Conservation (phyloP, 2,888 invertebrate species). For the Eupithecia pulchellata region DNA sequence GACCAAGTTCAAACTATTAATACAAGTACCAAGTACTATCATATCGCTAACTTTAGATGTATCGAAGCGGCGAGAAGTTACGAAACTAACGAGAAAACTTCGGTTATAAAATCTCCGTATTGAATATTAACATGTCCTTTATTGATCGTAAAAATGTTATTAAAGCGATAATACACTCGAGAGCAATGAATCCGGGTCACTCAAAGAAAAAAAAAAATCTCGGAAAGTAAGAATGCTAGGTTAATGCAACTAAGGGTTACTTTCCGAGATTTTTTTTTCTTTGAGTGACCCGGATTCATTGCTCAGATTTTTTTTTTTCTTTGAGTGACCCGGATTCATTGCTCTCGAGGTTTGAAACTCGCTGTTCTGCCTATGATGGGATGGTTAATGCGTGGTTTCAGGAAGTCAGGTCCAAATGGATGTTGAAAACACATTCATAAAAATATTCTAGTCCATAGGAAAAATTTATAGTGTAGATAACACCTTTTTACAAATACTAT, state of each 20-base stretch:
- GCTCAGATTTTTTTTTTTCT: too few species aligned
- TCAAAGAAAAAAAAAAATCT: too few species aligned
- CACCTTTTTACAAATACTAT: too few species aligned
- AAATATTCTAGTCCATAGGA: neutral
- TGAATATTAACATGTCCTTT: constrained; percentile 78
- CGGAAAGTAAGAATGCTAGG: too few species aligned
- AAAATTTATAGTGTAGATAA: too few species aligned
- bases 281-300: too few species aligned
- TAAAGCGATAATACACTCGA: constrained; percentile 65
- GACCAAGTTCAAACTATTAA: constrained; percentile 9
- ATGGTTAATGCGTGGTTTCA: constrained; percentile 47
- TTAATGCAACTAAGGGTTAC: too few species aligned
- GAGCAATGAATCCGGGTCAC: too few species aligned
- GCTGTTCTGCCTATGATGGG: constrained; percentile 51
- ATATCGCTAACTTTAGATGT: constrained; percentile 51
- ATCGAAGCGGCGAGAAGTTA: constrained; percentile 56
- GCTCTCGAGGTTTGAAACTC: constrained; percentile 53
- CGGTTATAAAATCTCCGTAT: constrained; percentile 75
- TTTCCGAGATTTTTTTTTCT: too few species aligned
- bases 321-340: too few species aligned
- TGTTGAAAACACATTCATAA: neutral
- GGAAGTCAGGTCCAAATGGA: neutral
- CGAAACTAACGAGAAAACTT: constrained; percentile 74
- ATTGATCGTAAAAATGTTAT: constrained; percentile 69
- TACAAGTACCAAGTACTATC: constrained; percentile 35